phyloP scores from a whole-genome alignment of 2,888 invertebrate genomes.

The Atrina japonica region DNA sequence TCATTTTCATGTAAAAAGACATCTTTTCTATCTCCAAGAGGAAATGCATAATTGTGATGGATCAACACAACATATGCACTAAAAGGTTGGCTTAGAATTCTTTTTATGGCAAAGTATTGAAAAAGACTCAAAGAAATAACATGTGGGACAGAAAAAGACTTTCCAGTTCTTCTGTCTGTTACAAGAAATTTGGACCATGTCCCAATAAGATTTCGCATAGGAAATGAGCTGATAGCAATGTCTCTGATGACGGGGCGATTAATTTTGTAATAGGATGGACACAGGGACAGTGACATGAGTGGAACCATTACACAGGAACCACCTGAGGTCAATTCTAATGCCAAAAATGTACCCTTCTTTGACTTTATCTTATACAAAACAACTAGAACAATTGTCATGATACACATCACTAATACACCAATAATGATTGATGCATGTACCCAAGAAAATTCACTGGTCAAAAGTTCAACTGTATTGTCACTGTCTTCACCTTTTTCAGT shows the following conservation, averaged over 20 bases:
- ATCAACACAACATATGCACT: constrained; percentile 11
- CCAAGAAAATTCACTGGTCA: constrained; percentile 17
- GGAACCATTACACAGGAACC: constrained; percentile 4
- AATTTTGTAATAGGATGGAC: constrained; percentile 14
- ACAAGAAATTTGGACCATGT: neutral
- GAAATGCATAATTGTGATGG: no score
- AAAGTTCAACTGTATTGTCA: neutral
- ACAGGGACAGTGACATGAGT: constrained; percentile 6
- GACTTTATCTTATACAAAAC: neutral
- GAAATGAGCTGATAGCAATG: neutral
- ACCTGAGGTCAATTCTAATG: constrained; percentile 17
- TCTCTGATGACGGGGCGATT: neutral
- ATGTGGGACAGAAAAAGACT: neutral
- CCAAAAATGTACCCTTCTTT: neutral
- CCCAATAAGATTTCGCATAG: neutral
- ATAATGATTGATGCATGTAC: constrained; percentile 11
- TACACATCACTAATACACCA: neutral
- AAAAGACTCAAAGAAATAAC: neutral
- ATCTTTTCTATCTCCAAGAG: no score
- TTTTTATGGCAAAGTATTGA: neutral
- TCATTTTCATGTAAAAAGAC: no score
- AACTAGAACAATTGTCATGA: neutral
- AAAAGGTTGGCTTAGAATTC: constrained; percentile 7
- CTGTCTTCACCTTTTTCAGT: neutral
- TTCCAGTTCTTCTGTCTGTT: neutral